Percentiles rank a stretch among this genome's conserved stretches.
Conservation (phyloP, 2,113 vertebrate genomes). For the Thinocorus orbignyianus region DNA sequence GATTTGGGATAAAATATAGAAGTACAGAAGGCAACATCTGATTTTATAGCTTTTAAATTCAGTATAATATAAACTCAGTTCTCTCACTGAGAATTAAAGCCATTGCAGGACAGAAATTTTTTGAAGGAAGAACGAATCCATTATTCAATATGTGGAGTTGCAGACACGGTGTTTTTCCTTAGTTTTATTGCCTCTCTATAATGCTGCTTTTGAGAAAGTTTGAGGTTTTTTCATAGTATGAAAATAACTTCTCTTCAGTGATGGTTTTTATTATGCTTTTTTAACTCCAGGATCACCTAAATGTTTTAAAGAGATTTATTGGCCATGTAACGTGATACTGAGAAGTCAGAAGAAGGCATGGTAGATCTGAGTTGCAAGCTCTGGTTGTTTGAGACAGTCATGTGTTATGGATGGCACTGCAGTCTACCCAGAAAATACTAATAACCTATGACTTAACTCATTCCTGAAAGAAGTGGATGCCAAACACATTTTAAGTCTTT, state of each 20-base stretch:
- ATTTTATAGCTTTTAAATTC: conserved; percentile 44
- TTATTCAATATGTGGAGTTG: neutral
- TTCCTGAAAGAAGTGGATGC: neutral
- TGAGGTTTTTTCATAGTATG: neutral
- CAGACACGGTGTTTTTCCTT: neutral
- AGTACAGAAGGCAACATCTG: neutral
- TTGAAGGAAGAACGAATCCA: neutral
- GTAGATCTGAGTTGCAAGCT: neutral
- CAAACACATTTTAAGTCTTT: neutral
- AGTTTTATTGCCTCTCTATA: neutral
- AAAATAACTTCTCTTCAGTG: neutral
- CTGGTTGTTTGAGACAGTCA: neutral
- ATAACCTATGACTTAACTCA: neutral
- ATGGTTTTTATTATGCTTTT: neutral
- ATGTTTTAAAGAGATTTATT: neutral
- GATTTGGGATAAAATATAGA: neutral
- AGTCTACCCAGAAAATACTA: neutral
- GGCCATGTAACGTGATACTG: fast-evolving
- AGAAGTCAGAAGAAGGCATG: neutral
- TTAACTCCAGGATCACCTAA: neutral
- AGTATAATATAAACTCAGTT: neutral
- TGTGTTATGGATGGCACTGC: neutral
- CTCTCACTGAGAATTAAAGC: conserved; percentile 8
- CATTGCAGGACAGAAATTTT: neutral
- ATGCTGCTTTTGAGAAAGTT: neutral